Evolutionary conservation across 2,888 invertebrate genomes (phyloP).

Genomic region (Leptopterna dolabrata): DNA sequence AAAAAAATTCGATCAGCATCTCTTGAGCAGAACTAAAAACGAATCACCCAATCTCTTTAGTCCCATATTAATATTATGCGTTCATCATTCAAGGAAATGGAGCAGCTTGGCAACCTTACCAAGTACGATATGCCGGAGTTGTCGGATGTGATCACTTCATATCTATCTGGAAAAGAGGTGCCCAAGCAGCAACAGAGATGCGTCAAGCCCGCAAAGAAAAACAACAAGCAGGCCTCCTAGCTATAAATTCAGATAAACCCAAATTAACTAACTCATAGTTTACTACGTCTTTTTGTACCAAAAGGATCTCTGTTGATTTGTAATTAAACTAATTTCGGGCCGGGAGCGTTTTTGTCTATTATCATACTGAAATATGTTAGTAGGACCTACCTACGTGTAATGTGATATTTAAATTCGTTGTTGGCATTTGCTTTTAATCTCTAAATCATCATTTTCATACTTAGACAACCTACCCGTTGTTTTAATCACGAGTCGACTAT

Average conservation of each 20-base stretch:
- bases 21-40: too few species aligned
- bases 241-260: neutral
- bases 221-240: conserved; percentile 49
- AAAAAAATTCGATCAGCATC: too few species aligned
- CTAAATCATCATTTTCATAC: too few species aligned
- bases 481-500: too few species aligned
- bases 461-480: too few species aligned
- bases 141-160: conserved; percentile 92
- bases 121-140: conserved; percentile 92
- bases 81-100: conserved; percentile 75
- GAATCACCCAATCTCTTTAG: too few species aligned
- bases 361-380: neutral
- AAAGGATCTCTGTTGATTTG: neutral
- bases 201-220: conserved; percentile 67
- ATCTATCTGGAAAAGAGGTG: conserved; percentile 77
- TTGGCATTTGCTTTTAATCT: neutral
- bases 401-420: neutral
- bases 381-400: neutral
- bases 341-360: neutral
- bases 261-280: neutral
- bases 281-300: neutral
- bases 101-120: conserved; percentile 86
- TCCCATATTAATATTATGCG: too few species aligned
- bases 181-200: conserved; percentile 68
- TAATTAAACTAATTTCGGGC: neutral